Conservation (phyloP, 2,888 invertebrate genomes). For the Trichogramma dendrolimi region DNA sequence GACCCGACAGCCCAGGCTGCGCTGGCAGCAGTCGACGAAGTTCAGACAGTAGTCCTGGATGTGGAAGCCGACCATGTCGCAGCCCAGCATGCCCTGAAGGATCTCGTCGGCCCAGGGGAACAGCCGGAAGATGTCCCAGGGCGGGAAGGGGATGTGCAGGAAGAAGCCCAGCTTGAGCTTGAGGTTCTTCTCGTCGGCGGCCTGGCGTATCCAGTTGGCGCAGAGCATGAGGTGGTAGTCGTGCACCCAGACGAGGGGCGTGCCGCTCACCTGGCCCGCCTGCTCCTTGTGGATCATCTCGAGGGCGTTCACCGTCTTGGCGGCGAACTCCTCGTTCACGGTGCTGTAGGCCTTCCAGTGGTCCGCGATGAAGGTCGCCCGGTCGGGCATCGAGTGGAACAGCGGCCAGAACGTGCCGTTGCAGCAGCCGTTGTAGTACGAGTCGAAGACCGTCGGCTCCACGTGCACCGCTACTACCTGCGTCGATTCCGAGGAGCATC, state of each 20-base stretch:
- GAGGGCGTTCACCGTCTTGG: constrained; percentile 63
- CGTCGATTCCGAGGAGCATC: constrained; percentile 29
- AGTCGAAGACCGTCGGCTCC: constrained; percentile 72
- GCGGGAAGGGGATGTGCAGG: constrained; percentile 90
- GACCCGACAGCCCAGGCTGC: constrained; percentile 80
- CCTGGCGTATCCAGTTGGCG: constrained; percentile 85
- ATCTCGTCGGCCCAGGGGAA: constrained; percentile 94
- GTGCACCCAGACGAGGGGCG: constrained; percentile 88
- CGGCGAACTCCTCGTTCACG: constrained; percentile 79
- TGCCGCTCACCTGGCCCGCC: constrained; percentile 43
- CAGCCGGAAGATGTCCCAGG: constrained; percentile 87
- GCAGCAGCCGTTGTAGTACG: constrained; percentile 89
- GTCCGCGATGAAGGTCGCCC: constrained; percentile 76
- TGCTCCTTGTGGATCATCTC: constrained; percentile 44
- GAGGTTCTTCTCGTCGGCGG: constrained; percentile 72
- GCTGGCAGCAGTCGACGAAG: constrained; percentile 87
- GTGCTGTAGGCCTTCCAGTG: constrained; percentile 79
- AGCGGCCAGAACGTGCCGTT: constrained; percentile 90
- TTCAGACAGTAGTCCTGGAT: constrained; percentile 87
- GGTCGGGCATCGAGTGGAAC: constrained; percentile 88
- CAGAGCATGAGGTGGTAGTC: constrained; percentile 92
- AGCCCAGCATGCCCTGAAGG: constrained; percentile 84
- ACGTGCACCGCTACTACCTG: constrained; percentile 79
- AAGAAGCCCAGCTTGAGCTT: constrained; percentile 85
- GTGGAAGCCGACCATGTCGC: constrained; percentile 91